Evolutionary conservation across 2,888 invertebrate genomes (phyloP).

Genomic region (Ypsolopha sequella): DNA sequence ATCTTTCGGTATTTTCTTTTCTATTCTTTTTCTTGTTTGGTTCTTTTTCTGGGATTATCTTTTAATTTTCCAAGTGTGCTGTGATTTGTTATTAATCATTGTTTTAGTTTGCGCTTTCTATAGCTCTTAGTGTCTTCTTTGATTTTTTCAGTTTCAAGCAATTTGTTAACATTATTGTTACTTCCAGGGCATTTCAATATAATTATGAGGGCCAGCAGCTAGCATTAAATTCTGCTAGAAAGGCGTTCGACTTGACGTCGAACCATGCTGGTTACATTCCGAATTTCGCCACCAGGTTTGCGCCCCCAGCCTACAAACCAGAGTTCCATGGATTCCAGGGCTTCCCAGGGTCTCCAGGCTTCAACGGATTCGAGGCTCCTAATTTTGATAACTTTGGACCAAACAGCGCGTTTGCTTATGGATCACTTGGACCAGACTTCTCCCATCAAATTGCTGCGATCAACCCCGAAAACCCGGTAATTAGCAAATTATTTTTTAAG

Average conservation of each 20-base stretch:
- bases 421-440: constrained; percentile 64
- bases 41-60: too few relatives aligned
- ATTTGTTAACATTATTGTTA: not conserved
- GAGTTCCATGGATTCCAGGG: constrained; percentile 15
- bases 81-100: too few relatives aligned
- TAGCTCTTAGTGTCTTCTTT: too few relatives aligned
- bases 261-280: constrained; percentile 36
- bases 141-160: too few relatives aligned
- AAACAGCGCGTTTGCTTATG: constrained; percentile 63
- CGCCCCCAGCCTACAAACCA: constrained; percentile 18
- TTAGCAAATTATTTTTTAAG: constrained; percentile 10
- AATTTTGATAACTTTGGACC: constrained; percentile 12
- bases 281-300: constrained; percentile 42
- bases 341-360: constrained; percentile 10
- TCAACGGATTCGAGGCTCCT: constrained; percentile 6
- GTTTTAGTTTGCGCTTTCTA: too few relatives aligned
- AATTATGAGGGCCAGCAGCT: constrained; percentile 40
- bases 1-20: too few relatives aligned
- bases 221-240: constrained; percentile 46
- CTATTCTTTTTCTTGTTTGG: too few relatives aligned
- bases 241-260: constrained; percentile 50
- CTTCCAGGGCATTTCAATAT: constrained; percentile 46
- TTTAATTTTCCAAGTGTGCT: too few relatives aligned
- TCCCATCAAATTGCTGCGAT: constrained; percentile 70
- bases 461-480: constrained; percentile 73